These are phyloP conservation scores for Mastacembelus armatus DNA, from an alignment of 2,797 vertebrate genomes.

Conservation along the genomic window DNA sequence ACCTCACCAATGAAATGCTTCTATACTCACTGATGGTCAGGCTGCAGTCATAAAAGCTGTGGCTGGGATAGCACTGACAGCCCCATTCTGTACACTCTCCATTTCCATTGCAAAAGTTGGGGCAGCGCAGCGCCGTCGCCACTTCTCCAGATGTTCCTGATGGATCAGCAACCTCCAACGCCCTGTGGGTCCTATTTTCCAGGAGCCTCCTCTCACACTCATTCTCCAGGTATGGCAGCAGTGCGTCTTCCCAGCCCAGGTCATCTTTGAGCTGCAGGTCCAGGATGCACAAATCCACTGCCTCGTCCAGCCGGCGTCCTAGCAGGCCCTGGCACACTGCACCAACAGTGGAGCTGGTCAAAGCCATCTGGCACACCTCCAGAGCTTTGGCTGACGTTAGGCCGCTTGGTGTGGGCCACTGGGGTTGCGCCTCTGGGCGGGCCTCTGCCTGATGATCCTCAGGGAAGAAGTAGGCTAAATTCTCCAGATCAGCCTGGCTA, in stretches of 20 bases:
- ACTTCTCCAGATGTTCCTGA: slow-evolving; percentile 41
- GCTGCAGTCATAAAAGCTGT: slow-evolving; percentile 85
- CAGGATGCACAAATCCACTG: slow-evolving; percentile 81
- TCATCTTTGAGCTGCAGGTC: slow-evolving; percentile 88
- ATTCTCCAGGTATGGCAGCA: slow-evolving; percentile 86
- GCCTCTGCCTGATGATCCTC: slow-evolving; percentile 81
- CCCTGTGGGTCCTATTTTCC: slow-evolving; percentile 68
- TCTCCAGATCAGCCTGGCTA: slow-evolving; percentile 74
- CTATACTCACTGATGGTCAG: slow-evolving; percentile 79
- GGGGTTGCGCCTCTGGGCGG: slow-evolving; percentile 57
- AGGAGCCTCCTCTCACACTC: slow-evolving; percentile 86
- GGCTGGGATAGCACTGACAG: slow-evolving; percentile 80
- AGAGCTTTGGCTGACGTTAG: slow-evolving; percentile 76
- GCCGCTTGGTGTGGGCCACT: slow-evolving; percentile 83
- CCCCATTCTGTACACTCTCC: slow-evolving; percentile 83
- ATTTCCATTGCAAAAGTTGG: slow-evolving; percentile 81
- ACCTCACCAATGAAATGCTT: background rate
- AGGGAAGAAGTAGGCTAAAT: slow-evolving; percentile 85
- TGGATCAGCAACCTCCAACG: slow-evolving; percentile 27
- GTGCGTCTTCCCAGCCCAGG: slow-evolving; percentile 76
- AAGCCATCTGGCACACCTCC: slow-evolving; percentile 73
- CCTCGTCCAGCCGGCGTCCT: slow-evolving; percentile 77
- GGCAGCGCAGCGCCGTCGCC: slow-evolving; percentile 78
- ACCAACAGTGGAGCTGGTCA: slow-evolving; percentile 82
- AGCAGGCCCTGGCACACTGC: slow-evolving; percentile 74